phyloP scores from a whole-genome alignment of 2,888 invertebrate species.

The Aspidiotus rigidus region DNA sequence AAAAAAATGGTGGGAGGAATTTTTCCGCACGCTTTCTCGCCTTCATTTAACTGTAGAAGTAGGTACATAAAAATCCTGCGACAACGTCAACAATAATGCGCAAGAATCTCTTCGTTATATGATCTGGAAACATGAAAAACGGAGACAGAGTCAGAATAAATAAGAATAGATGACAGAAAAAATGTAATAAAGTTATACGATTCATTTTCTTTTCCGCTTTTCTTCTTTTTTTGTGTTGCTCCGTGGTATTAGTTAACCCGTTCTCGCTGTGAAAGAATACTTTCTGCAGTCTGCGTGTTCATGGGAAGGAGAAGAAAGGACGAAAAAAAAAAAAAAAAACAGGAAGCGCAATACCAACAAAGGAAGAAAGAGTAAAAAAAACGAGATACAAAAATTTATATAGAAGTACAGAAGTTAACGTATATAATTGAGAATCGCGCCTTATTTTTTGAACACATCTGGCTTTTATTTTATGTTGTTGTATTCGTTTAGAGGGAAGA shows the following conservation, averaged over 20 bases:
- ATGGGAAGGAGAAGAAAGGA: constrained; percentile 1
- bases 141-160: neutral
- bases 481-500: neutral
- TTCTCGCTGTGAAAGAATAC: neutral
- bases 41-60: constrained; percentile 9
- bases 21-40: neutral
- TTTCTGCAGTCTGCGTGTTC: neutral
- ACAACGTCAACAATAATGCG: constrained; percentile 5
- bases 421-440: neutral
- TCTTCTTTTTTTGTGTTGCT: constrained; percentile 10
- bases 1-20: constrained; percentile 40
- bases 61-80: constrained; percentile 11
- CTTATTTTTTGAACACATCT: neutral
- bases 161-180: neutral
- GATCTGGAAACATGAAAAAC: too few relatives aligned
- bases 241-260: neutral
- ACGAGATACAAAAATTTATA: neutral
- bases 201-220: constrained; percentile 9
- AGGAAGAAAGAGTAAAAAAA: neutral
- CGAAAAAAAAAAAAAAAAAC: constrained; percentile 2
- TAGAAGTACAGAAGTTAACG: neutral
- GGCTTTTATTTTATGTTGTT: constrained; percentile 1
- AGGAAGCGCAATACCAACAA: neutral
- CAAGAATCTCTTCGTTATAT: neutral
- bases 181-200: constrained; percentile 14